Evolutionary conservation across 30 jellyfish, hydroid and myxozoan genomes (phyloP).

Genomic region (Nemopilema nomurai): DNA sequence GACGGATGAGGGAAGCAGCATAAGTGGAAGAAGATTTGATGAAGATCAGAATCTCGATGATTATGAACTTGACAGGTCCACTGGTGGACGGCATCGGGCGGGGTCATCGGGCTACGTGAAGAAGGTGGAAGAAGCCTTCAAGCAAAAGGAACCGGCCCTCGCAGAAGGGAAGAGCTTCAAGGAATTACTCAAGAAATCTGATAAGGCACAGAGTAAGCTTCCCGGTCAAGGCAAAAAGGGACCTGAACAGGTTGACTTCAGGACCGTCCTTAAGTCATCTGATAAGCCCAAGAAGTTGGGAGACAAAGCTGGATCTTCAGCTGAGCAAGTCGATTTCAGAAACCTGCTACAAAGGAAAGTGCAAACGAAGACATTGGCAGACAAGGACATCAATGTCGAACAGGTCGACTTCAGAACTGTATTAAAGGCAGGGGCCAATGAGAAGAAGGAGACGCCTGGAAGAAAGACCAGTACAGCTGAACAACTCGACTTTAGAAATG

Average conservation of each 20-base stretch:
- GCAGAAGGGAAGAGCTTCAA: conserved; percentile 84
- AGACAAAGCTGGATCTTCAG: conserved; percentile 47
- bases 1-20: conserved; percentile 70
- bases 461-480: conserved; percentile 70
- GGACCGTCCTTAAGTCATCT: conserved; percentile 66
- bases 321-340: conserved; percentile 93
- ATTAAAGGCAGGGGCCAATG: conserved; percentile 66
- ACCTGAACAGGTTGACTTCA: conserved; percentile 94
- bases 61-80: conserved; percentile 33
- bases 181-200: conserved; percentile 75
- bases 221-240: conserved; percentile 56
- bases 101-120: conserved; percentile 23
- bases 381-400: conserved; percentile 76
- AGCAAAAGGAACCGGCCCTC: conserved; percentile 89
- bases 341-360: conserved; percentile 75
- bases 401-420: conserved; percentile 97
- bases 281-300: conserved; percentile 53
- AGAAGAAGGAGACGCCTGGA: conserved; percentile 57
- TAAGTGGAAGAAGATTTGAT: conserved; percentile 49
- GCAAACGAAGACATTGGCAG: conserved; percentile 65
- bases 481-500: conserved; percentile 90
- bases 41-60: conserved; percentile 62
- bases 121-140: conserved; percentile 75
- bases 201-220: conserved; percentile 13
- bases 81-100: conserved; percentile 1